These are phyloP conservation scores for Carterocephalus palaemon DNA, from an alignment of 2,888 invertebrate genomes.

Conservation along the genomic window DNA sequence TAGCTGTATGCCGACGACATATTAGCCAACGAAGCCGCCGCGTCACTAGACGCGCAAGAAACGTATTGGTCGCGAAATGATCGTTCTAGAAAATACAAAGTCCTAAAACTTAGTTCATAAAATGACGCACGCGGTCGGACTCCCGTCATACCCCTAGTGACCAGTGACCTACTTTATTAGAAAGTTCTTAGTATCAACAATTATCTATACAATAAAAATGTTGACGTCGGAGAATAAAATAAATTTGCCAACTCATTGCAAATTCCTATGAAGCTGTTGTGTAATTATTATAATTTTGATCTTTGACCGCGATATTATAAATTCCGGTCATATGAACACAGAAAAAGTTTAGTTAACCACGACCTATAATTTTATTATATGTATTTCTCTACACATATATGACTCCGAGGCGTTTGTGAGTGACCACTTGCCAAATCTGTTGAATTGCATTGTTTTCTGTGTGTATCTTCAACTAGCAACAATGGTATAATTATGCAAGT, in stretches of 20 bases:
- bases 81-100: constrained; percentile 55
- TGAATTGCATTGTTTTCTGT: too few species aligned
- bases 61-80: constrained; percentile 54
- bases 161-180: constrained; percentile 43
- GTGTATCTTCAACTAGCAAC: too few species aligned
- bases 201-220: constrained; percentile 6
- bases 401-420: too few species aligned
- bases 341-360: too few species aligned
- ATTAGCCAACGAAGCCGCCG: constrained; percentile 62
- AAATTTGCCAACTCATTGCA: constrained; percentile 6
- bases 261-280: too few species aligned
- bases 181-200: constrained; percentile 32
- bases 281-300: too few species aligned
- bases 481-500: too few species aligned
- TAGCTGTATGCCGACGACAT: constrained; percentile 52
- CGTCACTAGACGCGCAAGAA: constrained; percentile 57
- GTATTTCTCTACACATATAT: too few species aligned
- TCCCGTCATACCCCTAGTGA: constrained; percentile 27
- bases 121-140: constrained; percentile 30
- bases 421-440: too few species aligned
- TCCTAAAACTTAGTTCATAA: constrained; percentile 18
- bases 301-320: too few species aligned
- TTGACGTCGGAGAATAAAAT: not conserved
- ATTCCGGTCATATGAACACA: too few species aligned
- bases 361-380: too few species aligned